A percentile compares a stretch with the other conserved stretches of the same genome.
Conservation (phyloP, 1,140 invertebrate genomes). For the Samia ricini region DNA sequence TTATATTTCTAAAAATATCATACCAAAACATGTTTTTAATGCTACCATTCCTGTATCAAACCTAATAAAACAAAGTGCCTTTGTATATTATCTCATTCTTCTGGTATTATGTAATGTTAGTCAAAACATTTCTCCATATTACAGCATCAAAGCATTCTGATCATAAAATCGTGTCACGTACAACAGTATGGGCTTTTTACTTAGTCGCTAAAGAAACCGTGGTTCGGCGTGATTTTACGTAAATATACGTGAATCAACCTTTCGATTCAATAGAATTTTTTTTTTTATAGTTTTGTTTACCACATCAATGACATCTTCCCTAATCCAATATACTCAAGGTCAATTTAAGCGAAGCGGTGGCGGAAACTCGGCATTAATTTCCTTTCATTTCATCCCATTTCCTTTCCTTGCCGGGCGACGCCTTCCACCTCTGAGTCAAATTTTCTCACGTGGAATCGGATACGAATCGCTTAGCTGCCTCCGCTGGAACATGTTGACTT, state of each 20-base stretch:
- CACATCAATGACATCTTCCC: conserved; percentile 9
- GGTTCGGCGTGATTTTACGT: background rate
- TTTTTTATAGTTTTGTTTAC: conserved; percentile 26
- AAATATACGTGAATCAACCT: conserved; percentile 12
- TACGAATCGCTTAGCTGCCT: conserved; percentile 73
- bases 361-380: conserved; percentile 39
- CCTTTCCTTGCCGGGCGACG: conserved; percentile 37
- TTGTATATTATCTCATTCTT: background rate
- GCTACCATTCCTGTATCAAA: background rate
- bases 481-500: conserved; percentile 40
- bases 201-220: conserved; percentile 15
- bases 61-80: background rate
- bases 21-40: background rate
- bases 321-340: conserved; percentile 20
- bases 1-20: background rate
- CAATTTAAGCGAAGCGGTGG: conserved; percentile 67
- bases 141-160: conserved; percentile 32
- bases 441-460: conserved; percentile 64
- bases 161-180: conserved; percentile 28
- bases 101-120: conserved; percentile 14
- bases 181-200: conserved; percentile 28
- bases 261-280: background rate
- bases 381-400: conserved; percentile 37
- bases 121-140: conserved; percentile 13
- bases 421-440: conserved; percentile 69